Evolutionary conservation across 2,797 vertebrate species (phyloP), one percentile per base, ranked within the genome.

Genomic region (Poliocrania exsul): DNA sequence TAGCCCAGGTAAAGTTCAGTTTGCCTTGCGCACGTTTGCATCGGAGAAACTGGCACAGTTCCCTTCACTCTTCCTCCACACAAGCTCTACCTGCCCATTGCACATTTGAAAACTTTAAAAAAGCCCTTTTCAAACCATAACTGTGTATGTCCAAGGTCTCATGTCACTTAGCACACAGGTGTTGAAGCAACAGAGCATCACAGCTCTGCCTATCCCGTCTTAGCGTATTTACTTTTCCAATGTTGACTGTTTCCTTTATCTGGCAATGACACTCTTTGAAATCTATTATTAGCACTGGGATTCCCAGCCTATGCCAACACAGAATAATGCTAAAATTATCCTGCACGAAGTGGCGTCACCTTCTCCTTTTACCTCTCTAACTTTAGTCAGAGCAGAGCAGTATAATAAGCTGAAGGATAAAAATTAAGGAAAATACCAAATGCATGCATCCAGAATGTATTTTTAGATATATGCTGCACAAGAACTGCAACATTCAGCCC

Each of bases 311-410:
- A 23, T 11, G 40, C 37, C 75, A 87, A 79, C 24, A 90, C 21
- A 81, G 44, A 91, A 80, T 26, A 89, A 73, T n/a, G 61, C 61
- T 87, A 87, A 93, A 89, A 82, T 92, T 89, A 87, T 42, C 44
- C 56, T 70, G 44, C 44, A 28, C 4, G 1, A 72, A 86, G 44
- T 29, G 25, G 25, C 5, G 0, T 51, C 28, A 40, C 26, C 78
- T 84, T 90, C 80, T 70, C 44, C 51, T 92, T 75, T 66, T 13
- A 86, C 11, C 13, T 35, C 44, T 37, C 51, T 70, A 87, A 73
- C 9, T 62, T 77, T 13, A 84, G 20, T 73, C 46, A 38, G 51
- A 77, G 57, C 12, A 62, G 35, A 58, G 35, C 17, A 72, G 6
- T 13, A 42, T 10, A 61, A 28, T 35, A 87, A 44, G 25, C 16